These are phyloP conservation scores for Muntiacus reevesi DNA, from an alignment of 2,113 vertebrate genomes.

Conservation along the genomic window DNA sequence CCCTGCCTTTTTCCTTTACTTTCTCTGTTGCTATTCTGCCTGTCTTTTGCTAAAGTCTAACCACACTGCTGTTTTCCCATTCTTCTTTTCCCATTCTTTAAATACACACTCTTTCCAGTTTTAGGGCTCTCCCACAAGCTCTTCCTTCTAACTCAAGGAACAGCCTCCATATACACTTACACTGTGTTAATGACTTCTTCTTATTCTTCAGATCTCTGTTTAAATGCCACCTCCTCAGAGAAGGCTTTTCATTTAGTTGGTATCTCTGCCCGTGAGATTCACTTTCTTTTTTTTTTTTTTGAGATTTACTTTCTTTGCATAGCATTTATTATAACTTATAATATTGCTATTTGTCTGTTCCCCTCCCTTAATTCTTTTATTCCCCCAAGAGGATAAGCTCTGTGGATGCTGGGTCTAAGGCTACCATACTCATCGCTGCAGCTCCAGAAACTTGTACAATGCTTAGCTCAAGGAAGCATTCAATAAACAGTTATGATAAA, in stretches of 20 bases:
- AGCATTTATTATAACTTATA: neutral
- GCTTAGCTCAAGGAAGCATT: neutral
- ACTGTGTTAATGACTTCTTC: neutral
- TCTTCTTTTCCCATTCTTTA: neutral
- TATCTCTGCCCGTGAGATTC: neutral
- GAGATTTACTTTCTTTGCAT: neutral
- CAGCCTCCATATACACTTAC: too few species aligned
- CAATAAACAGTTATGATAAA: neutral
- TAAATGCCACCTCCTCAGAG: neutral
- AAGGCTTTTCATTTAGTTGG: neutral
- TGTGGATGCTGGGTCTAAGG: neutral
- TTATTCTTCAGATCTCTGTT: neutral
- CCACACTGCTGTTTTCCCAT: neutral
- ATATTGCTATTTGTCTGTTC: neutral
- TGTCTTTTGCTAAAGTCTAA: neutral
- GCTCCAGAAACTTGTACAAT: neutral
- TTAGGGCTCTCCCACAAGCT: neutral
- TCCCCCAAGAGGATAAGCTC: neutral
- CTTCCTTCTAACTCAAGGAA: neutral
- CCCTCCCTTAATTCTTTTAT: neutral
- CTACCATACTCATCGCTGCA: neutral
- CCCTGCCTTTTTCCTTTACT: neutral
- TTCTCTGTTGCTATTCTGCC: neutral
- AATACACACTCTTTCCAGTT: neutral
- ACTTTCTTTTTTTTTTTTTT: neutral